A percentile compares a stretch with the other conserved stretches of the same genome.
phyloP scores from a whole-genome alignment of 2,888 invertebrate genomes.

The Yponomeuta plumbellus region DNA sequence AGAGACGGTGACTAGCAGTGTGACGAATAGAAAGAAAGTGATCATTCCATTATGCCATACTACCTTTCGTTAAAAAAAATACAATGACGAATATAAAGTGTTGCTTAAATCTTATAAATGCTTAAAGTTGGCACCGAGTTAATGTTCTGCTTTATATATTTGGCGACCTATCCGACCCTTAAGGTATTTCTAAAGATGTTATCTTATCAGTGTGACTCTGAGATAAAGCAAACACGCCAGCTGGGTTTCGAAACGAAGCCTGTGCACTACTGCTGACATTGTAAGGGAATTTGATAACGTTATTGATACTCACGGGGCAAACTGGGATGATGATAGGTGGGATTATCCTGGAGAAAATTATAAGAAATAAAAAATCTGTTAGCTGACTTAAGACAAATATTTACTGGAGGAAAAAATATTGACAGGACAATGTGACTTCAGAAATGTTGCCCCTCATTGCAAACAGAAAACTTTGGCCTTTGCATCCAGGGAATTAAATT shows the following conservation, averaged over 20 bases:
- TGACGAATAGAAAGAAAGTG: too few relatives aligned
- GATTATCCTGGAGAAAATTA: background rate
- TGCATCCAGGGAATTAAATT: too few relatives aligned
- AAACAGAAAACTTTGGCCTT: too few relatives aligned
- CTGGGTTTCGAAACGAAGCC: conserved; percentile 4
- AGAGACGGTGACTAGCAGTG: too few relatives aligned
- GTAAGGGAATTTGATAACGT: background rate
- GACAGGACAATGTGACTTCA: too few relatives aligned
- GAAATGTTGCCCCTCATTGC: too few relatives aligned
- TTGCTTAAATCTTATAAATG: background rate
- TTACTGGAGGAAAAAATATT: too few relatives aligned
- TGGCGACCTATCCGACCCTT: conserved; percentile 12
- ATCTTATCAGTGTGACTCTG: conserved; percentile 19
- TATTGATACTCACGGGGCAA: background rate
- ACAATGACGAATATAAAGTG: too few relatives aligned
- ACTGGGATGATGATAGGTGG: background rate
- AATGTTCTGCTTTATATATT: background rate
- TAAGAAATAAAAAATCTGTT: background rate
- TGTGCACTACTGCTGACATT: background rate
- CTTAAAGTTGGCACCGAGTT: background rate
- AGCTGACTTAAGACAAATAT: too few relatives aligned
- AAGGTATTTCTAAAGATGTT: conserved; percentile 18
- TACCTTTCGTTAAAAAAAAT: too few relatives aligned
- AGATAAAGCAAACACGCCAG: conserved; percentile 17
- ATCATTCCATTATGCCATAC: too few relatives aligned